Percentiles rank a stretch among this genome's conserved stretches.
phyloP scores from a whole-genome alignment of 2,113 vertebrate species.

The Formicarius rufipectus region DNA sequence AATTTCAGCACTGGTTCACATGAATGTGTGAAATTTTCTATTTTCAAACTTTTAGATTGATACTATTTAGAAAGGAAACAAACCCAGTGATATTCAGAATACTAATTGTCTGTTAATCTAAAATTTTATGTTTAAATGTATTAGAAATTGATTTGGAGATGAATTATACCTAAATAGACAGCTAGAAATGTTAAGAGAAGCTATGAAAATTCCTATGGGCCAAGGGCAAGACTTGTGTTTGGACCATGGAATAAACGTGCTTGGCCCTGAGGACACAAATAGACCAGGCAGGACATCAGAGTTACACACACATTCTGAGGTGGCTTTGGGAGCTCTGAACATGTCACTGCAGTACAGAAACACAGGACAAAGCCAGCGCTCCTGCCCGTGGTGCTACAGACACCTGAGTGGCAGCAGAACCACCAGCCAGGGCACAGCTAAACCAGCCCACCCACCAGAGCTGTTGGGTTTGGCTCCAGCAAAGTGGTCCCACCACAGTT shows the following conservation, averaged over 20 bases:
- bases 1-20: background rate
- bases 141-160: background rate
- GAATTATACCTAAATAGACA: no score
- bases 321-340: background rate
- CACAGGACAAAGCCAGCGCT: background rate
- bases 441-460: no score
- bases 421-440: no score
- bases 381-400: background rate
- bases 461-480: no score
- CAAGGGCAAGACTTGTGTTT: background rate
- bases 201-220: background rate
- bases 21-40: background rate
- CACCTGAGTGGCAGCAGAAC: background rate
- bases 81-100: background rate
- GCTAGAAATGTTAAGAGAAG: background rate
- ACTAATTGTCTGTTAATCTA: background rate
- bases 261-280: background rate
- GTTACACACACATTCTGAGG: fast-evolving
- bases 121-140: background rate
- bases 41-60: background rate
- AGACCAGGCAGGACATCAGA: background rate
- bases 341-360: background rate
- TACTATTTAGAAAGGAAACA: background rate
- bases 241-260: background rate
- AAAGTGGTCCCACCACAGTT: no score